phyloP scores from a whole-genome alignment of 2,888 invertebrate genomes.

The Cephonodes hylas region DNA sequence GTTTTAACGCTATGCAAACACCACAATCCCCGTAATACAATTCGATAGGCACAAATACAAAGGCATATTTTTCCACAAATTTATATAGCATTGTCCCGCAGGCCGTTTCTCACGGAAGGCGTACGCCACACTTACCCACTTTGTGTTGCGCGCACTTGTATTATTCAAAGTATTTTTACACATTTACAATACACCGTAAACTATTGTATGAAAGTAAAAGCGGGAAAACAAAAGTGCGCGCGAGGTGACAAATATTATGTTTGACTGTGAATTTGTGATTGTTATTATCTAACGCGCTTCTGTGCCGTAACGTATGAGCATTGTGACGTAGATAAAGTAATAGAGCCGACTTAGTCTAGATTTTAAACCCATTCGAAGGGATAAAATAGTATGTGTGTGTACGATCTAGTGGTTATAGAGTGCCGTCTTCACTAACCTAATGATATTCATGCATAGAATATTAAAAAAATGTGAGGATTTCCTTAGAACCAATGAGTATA shows the following conservation, averaged over 20 bases:
- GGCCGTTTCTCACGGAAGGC: slow-evolving; percentile 66
- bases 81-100: slow-evolving; percentile 49
- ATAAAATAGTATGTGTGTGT: too few species aligned
- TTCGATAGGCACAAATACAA: neutral
- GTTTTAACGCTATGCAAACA: too few species aligned
- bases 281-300: neutral
- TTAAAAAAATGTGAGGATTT: too few species aligned
- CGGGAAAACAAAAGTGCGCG: neutral
- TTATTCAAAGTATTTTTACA: slow-evolving; percentile 6
- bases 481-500: too few species aligned
- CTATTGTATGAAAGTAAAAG: neutral
- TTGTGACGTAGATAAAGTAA: too few species aligned
- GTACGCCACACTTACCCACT: slow-evolving; percentile 62
- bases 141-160: slow-evolving; percentile 23
- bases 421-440: too few species aligned
- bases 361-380: too few species aligned
- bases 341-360: too few species aligned
- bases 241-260: neutral
- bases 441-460: too few species aligned
- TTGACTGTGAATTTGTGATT: neutral
- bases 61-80: neutral
- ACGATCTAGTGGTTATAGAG: too few species aligned
- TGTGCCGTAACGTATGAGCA: neutral
- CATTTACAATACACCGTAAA: slow-evolving; percentile 9
- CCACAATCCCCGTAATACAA: neutral